Base-by-base conservation (phyloP, 2,888 invertebrate genomes). In the Ceriagrion tenellum region DNA sequence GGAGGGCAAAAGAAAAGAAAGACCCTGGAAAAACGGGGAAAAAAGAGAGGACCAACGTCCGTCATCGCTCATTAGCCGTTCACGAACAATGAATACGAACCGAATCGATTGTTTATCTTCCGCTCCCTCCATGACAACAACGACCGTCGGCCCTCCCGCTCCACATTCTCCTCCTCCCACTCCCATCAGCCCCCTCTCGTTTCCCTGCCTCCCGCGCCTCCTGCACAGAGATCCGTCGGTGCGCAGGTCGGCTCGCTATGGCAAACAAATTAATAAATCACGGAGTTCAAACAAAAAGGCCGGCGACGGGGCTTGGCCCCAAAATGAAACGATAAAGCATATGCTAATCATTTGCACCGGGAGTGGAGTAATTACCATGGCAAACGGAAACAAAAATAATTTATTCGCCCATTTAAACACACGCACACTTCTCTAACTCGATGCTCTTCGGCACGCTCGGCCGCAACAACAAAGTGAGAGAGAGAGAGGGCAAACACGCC, bases 251-350 rank as follows among this genome's bases (percentile, higher is more conserved):
- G 59, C 59, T 16, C 40, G 59, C 47, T 40, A 69, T 26, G n/a
- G 93, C 93, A 93, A 93, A 93, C 93, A 93, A 93, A 93, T 93
- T 93, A 93, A 74, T 93, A 93, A 93, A 93, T 93, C 93, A 93
- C 93, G 6, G 47, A 40, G 40, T n/a, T 40, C 93, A 93, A 93
- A 93, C 93, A 93, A 93, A 93, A 93, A 47, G 74, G 69, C 93
- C 63, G 91, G 81, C 81, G 81, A 35, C 30, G 81, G 18, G 81
- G 81, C 8, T 12, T 8, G 69, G 26, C 16, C 40, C 63, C 93
- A 55, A 93, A 93, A 93, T 93, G 93, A 93, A 93, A 93, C 93
- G 93, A 93, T 93, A 93, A 93, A 93, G 93, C 93, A 69, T 47
- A 93, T 47, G 93, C 93, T 93, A 93, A 93, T 93, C 93, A 93